These are phyloP conservation scores for Drosophila leontia DNA, from an alignment of 1,140 invertebrate species.

Conservation along the genomic window DNA sequence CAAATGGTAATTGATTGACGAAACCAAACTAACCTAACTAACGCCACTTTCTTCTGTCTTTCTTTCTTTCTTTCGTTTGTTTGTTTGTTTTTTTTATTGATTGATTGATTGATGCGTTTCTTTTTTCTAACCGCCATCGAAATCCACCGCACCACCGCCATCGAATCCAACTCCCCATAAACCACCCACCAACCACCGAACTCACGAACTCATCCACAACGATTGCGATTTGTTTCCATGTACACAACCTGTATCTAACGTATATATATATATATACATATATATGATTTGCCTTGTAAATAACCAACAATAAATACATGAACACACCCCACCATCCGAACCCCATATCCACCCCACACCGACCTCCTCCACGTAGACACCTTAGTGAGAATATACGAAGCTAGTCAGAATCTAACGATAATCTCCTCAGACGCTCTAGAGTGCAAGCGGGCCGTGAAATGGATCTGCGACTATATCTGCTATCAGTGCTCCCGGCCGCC, in stretches of 20 bases:
- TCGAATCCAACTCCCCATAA: constrained; percentile 16
- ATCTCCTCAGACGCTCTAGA: constrained; percentile 91
- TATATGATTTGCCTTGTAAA: constrained; percentile 37
- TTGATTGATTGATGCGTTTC: constrained; percentile 43
- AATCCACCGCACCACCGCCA: constrained; percentile 31
- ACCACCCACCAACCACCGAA: neutral
- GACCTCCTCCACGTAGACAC: constrained; percentile 57
- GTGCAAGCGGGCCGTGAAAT: constrained; percentile 97
- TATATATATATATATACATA: constrained; percentile 27
- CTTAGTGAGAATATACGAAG: constrained; percentile 85
- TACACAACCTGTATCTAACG: constrained; percentile 24
- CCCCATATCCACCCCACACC: constrained; percentile 17
- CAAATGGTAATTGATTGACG: constrained; percentile 77
- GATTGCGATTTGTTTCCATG: constrained; percentile 37
- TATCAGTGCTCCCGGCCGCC: constrained; percentile 98
- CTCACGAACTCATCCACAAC: constrained; percentile 23
- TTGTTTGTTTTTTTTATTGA: constrained; percentile 54
- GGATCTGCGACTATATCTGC: constrained; percentile 98
- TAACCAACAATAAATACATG: constrained; percentile 40
- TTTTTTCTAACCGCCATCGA: constrained; percentile 50
- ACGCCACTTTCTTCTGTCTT: constrained; percentile 66
- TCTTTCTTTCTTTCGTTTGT: constrained; percentile 79
- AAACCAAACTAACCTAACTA: constrained; percentile 63
- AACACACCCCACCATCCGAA: constrained; percentile 2
- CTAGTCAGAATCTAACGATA: constrained; percentile 85